Evolutionary conservation across 2,113 vertebrate genomes (phyloP), one percentile per base, ranked within the genome.

Genomic region (Corythornis cristatus): DNA sequence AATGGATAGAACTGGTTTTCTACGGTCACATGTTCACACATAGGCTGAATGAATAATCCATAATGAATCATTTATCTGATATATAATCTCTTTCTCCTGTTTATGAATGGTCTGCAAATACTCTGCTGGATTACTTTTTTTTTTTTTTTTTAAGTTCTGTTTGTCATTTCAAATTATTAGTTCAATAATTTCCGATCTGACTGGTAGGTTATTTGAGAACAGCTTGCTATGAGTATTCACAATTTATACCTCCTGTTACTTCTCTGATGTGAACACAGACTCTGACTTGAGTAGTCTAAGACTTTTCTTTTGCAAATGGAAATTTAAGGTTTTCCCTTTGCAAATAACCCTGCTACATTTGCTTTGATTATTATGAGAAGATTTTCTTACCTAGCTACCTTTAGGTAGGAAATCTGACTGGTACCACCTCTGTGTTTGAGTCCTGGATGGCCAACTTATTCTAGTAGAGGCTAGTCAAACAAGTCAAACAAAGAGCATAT

Each of bases 91-190:
- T 82, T 94, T 92, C 67, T 76, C 19, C 64, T 77, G 60, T 78
- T 94, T 89, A 83, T 94, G 84, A 93, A 96, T 93, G 71, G 51
- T 60, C 81, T 85, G 37, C 33, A 92, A 87, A 92, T 80, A 87
- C 45, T 82, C 46, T 84, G 29, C 28, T 54, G 19, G 3, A 1
- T 8, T 3, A 20, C 8, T 75, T 50, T 62, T 35, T 19, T 64
- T 62, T 33, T 33, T 35, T 74, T 51, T 29, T 37, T 33, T 75
- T 62, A 10, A 0, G 12, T 73, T 89, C 13, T 93, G 54, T 90
- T 89, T 84, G 58, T 85, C 0, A 64, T 89, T 80, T 88, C 8
- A 73, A 73, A 73, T 79, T 89, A 87, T 87, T 89, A 76, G 62
- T 40, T 51, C 81, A 87, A 85, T 73, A 62, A 83, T 96, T 94